Base-by-base conservation (phyloP, 2,113 vertebrate genomes). In the Ibidorhyncha struthersii region DNA sequence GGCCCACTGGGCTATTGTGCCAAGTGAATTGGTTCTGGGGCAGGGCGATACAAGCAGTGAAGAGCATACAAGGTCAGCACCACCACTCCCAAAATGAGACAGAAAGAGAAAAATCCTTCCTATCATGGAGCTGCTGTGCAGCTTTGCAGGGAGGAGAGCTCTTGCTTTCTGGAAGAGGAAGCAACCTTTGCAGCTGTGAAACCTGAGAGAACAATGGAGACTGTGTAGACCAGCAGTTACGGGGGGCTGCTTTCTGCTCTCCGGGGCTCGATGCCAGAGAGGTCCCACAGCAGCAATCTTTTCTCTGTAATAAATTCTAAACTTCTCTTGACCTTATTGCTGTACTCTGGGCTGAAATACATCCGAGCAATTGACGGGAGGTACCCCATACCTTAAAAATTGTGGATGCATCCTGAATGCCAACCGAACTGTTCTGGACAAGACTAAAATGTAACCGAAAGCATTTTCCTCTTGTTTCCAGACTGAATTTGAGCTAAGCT, bases 141-240 rank as follows among this genome's bases (percentile, higher is more conserved):
- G 84, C 69, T 87, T 76, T 93, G 49, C 71, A 77, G 84, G 40
- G 30, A 79, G 34, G 40, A 86, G 36, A 82, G 71, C 58, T 91
- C n/a, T 65, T 79, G 41, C 82, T 58, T 86, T 77, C 62, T 95
- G 88, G 71, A 90, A 88, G 66, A 83, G 88, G 82, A 92, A 96
- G 88, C 71, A 96, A 93, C 90, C 91, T 93, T 88, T 82, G 87
- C 93, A 96, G 97, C 96, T 97, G 90, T 96, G 96, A 97, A 97
- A 97, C 90, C 72, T 81, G 94, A 97, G 93, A 96, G 63, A 95
- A 94, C 95, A 96, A 95, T 95, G 92, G 88, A 74, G 76, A 55
- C 63, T 89, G 85, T 92, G 86, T 66, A 16, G 74, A 94, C 8
- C 38, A 86, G 88, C 72, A 49, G 45, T 92, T 86, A 41, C 4